Evolutionary conservation across 2,113 vertebrate species (phyloP).

Genomic region (Origma solitaria): DNA sequence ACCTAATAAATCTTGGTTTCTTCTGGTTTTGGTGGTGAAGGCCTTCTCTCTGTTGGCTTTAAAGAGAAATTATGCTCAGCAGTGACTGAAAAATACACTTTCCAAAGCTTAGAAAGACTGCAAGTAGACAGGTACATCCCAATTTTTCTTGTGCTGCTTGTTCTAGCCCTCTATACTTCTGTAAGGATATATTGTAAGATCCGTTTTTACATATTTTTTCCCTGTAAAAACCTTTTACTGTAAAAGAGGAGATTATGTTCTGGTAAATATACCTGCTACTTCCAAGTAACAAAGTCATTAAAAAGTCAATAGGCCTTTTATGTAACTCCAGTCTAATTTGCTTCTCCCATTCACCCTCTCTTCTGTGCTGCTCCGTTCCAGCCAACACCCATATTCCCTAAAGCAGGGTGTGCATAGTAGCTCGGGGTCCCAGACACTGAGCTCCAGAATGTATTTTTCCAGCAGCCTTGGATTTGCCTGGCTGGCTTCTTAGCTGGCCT

Average conservation of each 20-base stretch:
- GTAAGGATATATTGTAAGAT: not conserved
- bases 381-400: conserved; percentile 4
- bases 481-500: conserved; percentile 60
- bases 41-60: not conserved
- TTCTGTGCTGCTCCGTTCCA: not conserved
- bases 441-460: conserved; percentile 56
- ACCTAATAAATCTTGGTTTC: not conserved
- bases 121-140: not conserved
- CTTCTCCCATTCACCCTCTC: not conserved
- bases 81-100: not conserved
- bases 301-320: conserved; percentile 14
- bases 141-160: not conserved
- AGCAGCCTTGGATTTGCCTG: conserved; percentile 49
- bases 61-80: not conserved
- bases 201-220: not conserved
- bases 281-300: not conserved
- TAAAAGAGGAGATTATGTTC: conserved; percentile 4
- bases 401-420: conserved; percentile 11
- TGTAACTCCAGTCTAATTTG: not conserved
- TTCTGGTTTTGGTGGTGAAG: not conserved
- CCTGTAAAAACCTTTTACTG: not conserved
- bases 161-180: not conserved
- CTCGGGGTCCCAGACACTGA: conserved; percentile 11
- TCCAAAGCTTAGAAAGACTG: not conserved
- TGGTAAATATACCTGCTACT: conserved; percentile 24